phyloP scores from a whole-genome alignment of 2,797 vertebrate species.

The Catharus ustulatus region DNA sequence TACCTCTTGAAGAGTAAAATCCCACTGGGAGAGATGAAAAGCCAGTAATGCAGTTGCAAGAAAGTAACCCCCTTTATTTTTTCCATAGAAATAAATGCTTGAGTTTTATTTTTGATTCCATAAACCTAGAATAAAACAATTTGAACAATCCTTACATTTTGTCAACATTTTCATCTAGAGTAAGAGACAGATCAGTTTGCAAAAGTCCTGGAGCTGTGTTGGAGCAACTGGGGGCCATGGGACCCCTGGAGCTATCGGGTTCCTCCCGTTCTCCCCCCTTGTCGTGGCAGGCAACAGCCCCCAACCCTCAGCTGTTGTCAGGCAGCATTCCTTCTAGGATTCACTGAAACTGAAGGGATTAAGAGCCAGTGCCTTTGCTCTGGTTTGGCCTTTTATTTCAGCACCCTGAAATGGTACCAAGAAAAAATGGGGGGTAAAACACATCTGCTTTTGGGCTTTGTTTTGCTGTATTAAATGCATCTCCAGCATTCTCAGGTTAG shows the following conservation, averaged over 20 bases:
- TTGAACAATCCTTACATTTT: not conserved
- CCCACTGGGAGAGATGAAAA: conserved; percentile 40
- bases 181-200: not conserved
- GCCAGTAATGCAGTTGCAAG: not conserved
- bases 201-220: not conserved
- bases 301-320: not conserved
- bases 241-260: not conserved
- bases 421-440: not conserved
- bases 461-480: not conserved
- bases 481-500: not conserved
- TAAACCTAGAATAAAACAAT: not conserved
- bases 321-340: not conserved
- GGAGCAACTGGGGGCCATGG: not conserved
- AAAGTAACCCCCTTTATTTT: not conserved
- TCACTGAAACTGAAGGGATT: not conserved
- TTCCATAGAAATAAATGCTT: not conserved
- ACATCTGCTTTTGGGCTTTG: not conserved
- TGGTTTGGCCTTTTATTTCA: not conserved
- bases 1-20: conserved; percentile 73
- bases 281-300: not conserved
- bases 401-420: rapidly evolving
- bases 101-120: not conserved
- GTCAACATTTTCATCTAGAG: not conserved
- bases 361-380: not conserved
- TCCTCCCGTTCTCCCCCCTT: not conserved